Evolutionary conservation across 2,113 vertebrate species (phyloP).

Genomic region (Aplodontia rufa): DNA sequence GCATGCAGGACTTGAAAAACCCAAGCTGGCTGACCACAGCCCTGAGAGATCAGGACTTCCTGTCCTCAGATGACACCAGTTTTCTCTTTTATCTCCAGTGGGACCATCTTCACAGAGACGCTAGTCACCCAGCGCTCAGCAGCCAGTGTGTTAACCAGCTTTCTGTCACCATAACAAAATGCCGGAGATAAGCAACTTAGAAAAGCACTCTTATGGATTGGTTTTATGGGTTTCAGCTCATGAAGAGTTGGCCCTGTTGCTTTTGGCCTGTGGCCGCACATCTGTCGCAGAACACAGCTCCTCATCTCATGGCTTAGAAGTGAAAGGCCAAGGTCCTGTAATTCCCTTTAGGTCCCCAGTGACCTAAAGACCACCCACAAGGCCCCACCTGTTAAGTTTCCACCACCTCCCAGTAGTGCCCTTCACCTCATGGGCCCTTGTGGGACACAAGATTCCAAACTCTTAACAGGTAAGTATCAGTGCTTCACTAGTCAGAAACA

Average conservation of each 20-base stretch:
- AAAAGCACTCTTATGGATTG: no score
- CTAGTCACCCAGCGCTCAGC: fast-evolving
- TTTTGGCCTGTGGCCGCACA: background rate
- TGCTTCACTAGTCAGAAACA: background rate
- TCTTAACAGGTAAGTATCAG: background rate
- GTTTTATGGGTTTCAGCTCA: no score
- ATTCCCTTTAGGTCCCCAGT: background rate
- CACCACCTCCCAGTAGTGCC: background rate
- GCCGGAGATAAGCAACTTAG: background rate
- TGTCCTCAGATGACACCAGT: background rate
- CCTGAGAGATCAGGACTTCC: no score
- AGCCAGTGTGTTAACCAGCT: background rate
- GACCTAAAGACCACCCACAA: background rate
- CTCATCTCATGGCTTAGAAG: no score
- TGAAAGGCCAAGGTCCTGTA: no score
- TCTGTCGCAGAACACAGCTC: no score
- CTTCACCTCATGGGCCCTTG: background rate
- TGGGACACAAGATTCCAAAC: no score
- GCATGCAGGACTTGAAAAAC: background rate
- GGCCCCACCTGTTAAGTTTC: no score
- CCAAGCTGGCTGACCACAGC: no score
- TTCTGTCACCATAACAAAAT: background rate
- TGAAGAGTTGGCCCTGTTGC: background rate
- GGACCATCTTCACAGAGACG: background rate
- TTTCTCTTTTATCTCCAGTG: background rate